phyloP scores from a whole-genome alignment of 2,797 vertebrate species.

The Acomys russatus region DNA sequence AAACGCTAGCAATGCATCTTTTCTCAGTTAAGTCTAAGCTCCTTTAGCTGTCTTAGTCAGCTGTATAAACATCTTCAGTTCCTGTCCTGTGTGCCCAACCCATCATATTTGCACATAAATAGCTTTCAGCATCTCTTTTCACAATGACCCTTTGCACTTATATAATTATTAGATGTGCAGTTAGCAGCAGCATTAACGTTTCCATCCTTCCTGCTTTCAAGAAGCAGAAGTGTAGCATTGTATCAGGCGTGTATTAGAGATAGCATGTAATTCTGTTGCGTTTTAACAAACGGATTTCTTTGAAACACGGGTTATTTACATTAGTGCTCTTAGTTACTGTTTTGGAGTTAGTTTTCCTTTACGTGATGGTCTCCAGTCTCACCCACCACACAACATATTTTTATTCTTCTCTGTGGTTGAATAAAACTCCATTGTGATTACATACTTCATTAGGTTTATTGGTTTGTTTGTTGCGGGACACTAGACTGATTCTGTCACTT shows the following conservation, averaged over 20 bases:
- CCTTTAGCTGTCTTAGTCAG: not conserved
- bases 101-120: not conserved
- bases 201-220: not conserved
- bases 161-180: not conserved
- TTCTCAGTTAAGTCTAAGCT: not conserved
- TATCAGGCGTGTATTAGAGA: not conserved
- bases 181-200: not conserved
- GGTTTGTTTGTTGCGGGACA: not conserved
- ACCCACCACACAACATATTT: not conserved
- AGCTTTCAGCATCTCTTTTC: too few species aligned
- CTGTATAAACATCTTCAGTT: not conserved
- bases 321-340: not conserved
- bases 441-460: not conserved
- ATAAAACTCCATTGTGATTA: not conserved
- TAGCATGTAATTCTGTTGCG: not conserved
- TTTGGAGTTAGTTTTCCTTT: not conserved
- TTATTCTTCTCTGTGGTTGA: not conserved
- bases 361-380: not conserved
- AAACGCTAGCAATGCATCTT: not conserved
- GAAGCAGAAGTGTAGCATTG: not conserved
- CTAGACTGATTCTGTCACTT: not conserved
- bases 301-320: not conserved
- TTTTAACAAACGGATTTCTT: not conserved
- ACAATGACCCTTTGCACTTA: not conserved
- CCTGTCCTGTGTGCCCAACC: not conserved